These are phyloP conservation scores for Euura lappo DNA, from an alignment of 1,140 invertebrate species.

Conservation along the genomic window DNA sequence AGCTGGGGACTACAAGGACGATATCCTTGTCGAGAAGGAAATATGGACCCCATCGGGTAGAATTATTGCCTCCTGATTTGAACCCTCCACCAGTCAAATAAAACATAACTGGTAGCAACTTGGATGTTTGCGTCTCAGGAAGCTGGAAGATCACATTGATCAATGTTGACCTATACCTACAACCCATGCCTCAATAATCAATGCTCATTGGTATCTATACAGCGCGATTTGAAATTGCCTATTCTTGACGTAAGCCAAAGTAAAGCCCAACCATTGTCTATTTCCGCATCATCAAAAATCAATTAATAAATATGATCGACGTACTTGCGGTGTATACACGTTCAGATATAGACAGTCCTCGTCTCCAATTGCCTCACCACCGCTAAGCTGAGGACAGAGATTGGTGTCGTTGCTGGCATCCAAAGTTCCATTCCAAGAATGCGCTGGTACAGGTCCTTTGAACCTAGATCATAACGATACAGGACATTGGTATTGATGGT, in stretches of 20 bases:
- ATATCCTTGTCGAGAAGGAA: neutral
- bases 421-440: neutral
- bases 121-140: neutral
- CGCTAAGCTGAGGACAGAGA: neutral
- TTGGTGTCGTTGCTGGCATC: neutral
- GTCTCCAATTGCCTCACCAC: neutral
- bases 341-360: neutral
- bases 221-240: neutral
- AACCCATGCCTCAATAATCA: neutral
- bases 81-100: neutral
- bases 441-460: neutral
- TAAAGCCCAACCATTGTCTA: neutral
- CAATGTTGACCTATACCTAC: neutral
- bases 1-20: neutral
- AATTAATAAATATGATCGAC: neutral
- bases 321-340: neutral
- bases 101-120: neutral
- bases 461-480: neutral
- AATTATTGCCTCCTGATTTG: neutral
- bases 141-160: neutral
- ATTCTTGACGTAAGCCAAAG: neutral
- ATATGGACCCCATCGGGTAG: neutral
- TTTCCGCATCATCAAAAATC: neutral
- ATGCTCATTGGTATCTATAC: neutral
- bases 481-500: neutral